Base-by-base conservation (phyloP, 1,140 invertebrate species). In the Orius insidiosus region DNA sequence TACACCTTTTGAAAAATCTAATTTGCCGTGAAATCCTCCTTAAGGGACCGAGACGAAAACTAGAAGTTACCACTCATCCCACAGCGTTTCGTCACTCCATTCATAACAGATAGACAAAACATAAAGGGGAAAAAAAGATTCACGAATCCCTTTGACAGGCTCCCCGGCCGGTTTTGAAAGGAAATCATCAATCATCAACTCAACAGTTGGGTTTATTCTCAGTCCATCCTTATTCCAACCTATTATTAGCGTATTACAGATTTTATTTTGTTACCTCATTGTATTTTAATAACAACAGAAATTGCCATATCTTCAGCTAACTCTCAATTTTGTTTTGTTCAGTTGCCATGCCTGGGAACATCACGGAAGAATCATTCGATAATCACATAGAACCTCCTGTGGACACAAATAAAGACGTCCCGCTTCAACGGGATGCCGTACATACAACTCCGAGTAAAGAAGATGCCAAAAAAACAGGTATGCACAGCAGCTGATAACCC, bases 311-410 rank as follows among this genome's bases (percentile, higher is more conserved):
- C 33, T 36, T 46, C 37, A 30, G 3, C 24, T 24, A 24, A 24
- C 24, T 24, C 24, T 24, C n/a, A 24, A 24, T 7, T 24, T 24
- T 24, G 24, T 7, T 24, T 24, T 24, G 3, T 59, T 48, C 66
- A 80, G 76, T 70, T 48, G 64, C 71, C 48, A 72, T 75, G 15
- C 63, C 68, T 48, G 77, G 74, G 50, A 82, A 80, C 66, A 75
- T 76, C 58, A 78, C 71, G 15, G 74, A 74, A 45, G 76, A 78
- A 47, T 68, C 72, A 47, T 65, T 69, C 39, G 58, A 66, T 50
- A 58, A 60, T 55, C 54, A 58, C 13, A 31, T 7, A 52, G 55
- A 52, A 55, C 45, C 31, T 53, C 49, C 58, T 37, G 67, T 65
- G 58, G 68, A 69, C 54, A 67, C 59, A 52, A 65, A 65, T 34